These are phyloP conservation scores for Mycteria americana DNA, from an alignment of 2,797 vertebrate genomes.

Conservation along the genomic window DNA sequence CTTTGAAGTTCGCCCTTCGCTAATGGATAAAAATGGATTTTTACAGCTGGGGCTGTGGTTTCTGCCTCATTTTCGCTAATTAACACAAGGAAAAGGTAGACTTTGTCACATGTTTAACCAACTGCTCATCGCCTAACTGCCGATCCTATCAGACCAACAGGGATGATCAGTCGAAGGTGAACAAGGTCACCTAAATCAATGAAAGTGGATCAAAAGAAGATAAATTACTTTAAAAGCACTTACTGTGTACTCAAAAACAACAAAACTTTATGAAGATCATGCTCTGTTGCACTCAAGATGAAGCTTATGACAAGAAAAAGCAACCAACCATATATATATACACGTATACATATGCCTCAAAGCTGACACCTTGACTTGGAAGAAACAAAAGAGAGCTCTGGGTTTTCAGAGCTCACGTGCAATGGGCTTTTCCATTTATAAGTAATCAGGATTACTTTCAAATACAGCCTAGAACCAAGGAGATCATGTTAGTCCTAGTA, in stretches of 20 bases:
- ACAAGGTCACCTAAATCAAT: not conserved
- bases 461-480: not conserved
- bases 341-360: not conserved
- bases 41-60: not conserved
- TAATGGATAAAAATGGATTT: not conserved
- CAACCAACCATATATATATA: not conserved
- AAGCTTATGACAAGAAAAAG: not conserved
- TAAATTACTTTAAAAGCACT: not conserved
- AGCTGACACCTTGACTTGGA: not conserved
- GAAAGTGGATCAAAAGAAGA: not conserved
- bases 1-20: not conserved
- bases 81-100: not conserved
- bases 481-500: not conserved
- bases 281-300: not conserved
- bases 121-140: not conserved
- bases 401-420: not conserved
- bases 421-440: not conserved
- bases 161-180: not conserved
- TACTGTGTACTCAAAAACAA: not conserved
- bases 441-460: not conserved
- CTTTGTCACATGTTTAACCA: not conserved
- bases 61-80: not conserved
- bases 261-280: not conserved
- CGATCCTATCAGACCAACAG: not conserved
- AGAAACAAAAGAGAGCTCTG: not conserved